Conservation (phyloP, 2,888 invertebrate genomes). For the Capitulum mitella region DNA sequence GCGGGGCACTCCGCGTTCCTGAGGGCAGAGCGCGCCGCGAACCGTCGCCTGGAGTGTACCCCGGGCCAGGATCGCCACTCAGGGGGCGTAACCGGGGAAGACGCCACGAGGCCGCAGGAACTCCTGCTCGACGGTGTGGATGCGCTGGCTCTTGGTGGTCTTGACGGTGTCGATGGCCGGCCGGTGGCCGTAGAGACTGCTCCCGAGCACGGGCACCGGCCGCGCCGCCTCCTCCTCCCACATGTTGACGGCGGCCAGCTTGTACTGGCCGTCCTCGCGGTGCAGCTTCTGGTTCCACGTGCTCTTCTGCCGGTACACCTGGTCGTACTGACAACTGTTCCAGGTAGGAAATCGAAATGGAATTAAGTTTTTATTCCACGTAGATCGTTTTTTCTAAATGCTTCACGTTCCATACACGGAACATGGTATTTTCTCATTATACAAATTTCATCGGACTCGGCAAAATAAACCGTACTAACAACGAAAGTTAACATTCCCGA, state of each 20-base stretch:
- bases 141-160: not conserved
- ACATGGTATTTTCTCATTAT: too few relatives aligned
- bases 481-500: too few relatives aligned
- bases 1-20: too few relatives aligned
- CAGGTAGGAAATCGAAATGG: too few relatives aligned
- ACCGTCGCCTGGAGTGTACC: too few relatives aligned
- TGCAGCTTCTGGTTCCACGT: not conserved
- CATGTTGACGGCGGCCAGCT: slow-evolving; percentile 4
- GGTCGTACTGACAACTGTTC: slow-evolving; percentile 18
- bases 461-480: too few relatives aligned
- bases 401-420: too few relatives aligned
- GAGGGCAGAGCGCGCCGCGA: too few relatives aligned
- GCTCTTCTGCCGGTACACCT: slow-evolving; percentile 22
- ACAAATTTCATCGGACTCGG: too few relatives aligned
- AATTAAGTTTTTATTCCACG: too few relatives aligned
- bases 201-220: not conserved
- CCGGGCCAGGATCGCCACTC: too few relatives aligned
- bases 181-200: slow-evolving; percentile 18
- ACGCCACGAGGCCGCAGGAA: not conserved
- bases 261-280: slow-evolving; percentile 8
- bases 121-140: not conserved
- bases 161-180: not conserved
- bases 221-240: not conserved
- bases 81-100: not conserved
- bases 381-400: too few relatives aligned